Evolutionary conservation across 2,113 vertebrate genomes (phyloP), one percentile per base, ranked within the genome.

Genomic region (Planiliza haematocheilus): DNA sequence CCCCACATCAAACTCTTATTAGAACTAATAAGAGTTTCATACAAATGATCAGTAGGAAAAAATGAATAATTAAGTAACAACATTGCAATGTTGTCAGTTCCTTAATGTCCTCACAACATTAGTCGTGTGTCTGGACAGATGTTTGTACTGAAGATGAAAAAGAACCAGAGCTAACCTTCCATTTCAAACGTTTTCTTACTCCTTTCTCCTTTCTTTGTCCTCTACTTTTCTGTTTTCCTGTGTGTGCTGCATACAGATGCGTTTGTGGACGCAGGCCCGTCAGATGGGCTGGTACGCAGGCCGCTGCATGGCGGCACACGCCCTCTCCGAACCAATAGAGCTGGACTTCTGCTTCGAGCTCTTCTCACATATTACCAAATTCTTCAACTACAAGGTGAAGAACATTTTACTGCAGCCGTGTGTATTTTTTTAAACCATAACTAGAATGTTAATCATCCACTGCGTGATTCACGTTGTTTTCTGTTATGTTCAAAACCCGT

Each of bases 301-400:
- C 0, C 96, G 95, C 70, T 99, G 96, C 83, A 96, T 99, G 89
- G 93, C 92, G 0, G 96, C 97, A 0, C 92, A 95, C 1, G 14
- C 75, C 21, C 73, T 67, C 11, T 94, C 93, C 3, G 92, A 97
- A 24, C 17, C 91, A 0, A 77, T 94, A 12, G 97, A 99, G 14
- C 87, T 96, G 92, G 98, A 99, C 84, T 99, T 99, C 94, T 96
- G 97, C 93, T 99, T 99, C 24, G 97, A 99, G 77, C 94, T 99
- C 4, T 99, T 99, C 87, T 95, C 97, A 43, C 98, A 99, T 9
- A 91, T 98, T 6, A 99, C 98, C 10, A 98, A 94, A 71, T 99
- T 99, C 91, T 99, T 99, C 89, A 98, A 95, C 91, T 97, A 96
- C 83, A 99, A 99, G 96, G 97, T 98, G 79, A 79, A 2, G 46